Conservation (phyloP, 2,797 vertebrate species). For the Microctenopoma steveboyesi region DNA sequence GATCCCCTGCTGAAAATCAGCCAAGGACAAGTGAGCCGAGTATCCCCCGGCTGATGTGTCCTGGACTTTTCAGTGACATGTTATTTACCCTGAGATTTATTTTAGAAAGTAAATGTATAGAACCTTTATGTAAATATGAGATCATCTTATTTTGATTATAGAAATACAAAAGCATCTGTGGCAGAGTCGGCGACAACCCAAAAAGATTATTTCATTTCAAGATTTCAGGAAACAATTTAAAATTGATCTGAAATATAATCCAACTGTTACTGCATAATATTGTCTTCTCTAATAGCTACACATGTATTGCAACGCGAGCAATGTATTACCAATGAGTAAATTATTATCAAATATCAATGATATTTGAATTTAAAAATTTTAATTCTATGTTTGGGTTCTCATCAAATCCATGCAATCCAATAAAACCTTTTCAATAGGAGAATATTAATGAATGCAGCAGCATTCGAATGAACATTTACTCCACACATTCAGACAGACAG, state of each 20-base stretch:
- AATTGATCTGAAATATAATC: neutral
- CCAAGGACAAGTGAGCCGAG: conserved; percentile 12
- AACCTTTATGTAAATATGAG: neutral
- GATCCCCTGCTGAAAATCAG: conserved; percentile 24
- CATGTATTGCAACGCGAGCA: neutral
- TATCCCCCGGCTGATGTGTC: conserved; percentile 4
- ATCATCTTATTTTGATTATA: neutral
- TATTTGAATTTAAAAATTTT: neutral
- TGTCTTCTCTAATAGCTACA: neutral
- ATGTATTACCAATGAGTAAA: neutral
- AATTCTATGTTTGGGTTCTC: neutral
- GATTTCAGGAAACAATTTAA: no score
- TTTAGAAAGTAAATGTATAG: neutral
- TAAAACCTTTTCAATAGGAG: conserved; percentile 14
- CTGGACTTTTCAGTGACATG: conserved; percentile 18
- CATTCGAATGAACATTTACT: neutral
- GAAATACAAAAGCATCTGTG: neutral
- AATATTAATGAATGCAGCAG: conserved; percentile 17
- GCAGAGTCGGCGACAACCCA: neutral
- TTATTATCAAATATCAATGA: conserved; percentile 20
- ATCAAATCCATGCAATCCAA: conserved; percentile 32
- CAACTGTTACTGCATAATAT: neutral
- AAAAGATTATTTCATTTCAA: neutral
- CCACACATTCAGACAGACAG: neutral
- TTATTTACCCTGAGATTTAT: conserved; percentile 4